Evolutionary conservation across 35 echinoderm and acorn worm species (phyloP).

Genomic region (Eucidaris tribuloides): DNA sequence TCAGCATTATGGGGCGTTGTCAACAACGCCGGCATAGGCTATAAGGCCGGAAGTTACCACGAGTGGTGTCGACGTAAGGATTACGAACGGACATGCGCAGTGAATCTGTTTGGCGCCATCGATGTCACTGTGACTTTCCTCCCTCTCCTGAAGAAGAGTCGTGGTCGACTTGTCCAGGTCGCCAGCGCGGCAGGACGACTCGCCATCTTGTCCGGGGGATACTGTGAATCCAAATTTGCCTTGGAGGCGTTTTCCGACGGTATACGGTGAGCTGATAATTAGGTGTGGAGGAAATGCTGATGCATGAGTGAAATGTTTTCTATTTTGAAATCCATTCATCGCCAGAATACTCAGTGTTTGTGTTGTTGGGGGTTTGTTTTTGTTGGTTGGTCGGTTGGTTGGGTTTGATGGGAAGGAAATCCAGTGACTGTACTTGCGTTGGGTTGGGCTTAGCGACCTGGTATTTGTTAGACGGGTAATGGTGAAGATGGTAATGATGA

Average conservation of each 20-base stretch:
- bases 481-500: too few species aligned
- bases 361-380: too few species aligned
- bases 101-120: slow-evolving; percentile 76
- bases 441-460: too few species aligned
- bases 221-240: slow-evolving; percentile 68
- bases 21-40: slow-evolving; percentile 79
- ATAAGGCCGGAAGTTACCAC: neutral
- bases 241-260: slow-evolving; percentile 79
- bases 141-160: slow-evolving; percentile 69
- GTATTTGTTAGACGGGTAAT: too few species aligned
- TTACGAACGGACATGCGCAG: slow-evolving; percentile 42
- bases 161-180: slow-evolving; percentile 80
- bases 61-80: slow-evolving; percentile 69
- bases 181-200: slow-evolving; percentile 57
- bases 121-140: slow-evolving; percentile 76
- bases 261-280: slow-evolving; percentile 30
- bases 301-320: too few species aligned
- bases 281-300: too few species aligned
- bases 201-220: slow-evolving; percentile 34
- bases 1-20: slow-evolving; percentile 86
- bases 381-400: too few species aligned
- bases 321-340: too few species aligned
- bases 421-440: too few species aligned
- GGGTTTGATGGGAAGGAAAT: too few species aligned
- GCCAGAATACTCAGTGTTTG: too few species aligned